phyloP scores from a whole-genome alignment of 2,888 invertebrate genomes.

The Gymnosoma rotundatum region DNA sequence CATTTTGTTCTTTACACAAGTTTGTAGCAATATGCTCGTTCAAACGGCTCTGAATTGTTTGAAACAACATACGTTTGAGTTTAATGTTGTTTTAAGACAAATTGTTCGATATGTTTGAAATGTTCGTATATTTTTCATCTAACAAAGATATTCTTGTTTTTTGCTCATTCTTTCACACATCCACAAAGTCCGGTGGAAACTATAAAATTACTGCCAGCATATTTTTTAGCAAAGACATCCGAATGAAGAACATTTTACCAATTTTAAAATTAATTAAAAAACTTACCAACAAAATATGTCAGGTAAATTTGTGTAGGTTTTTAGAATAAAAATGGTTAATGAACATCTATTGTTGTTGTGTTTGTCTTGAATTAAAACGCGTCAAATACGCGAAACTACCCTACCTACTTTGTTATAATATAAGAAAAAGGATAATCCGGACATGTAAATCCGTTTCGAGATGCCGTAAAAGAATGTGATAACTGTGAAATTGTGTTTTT shows the following conservation, averaged over 20 bases:
- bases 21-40: conserved; percentile 1
- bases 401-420: neutral
- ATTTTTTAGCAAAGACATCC: no score
- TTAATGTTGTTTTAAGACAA: conserved; percentile 1
- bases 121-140: neutral
- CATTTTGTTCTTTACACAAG: conserved; percentile 15
- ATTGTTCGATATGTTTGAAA: neutral
- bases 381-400: neutral
- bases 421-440: conserved; percentile 26
- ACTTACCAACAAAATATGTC: neutral
- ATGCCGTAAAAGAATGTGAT: neutral
- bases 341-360: neutral
- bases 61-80: conserved; percentile 10
- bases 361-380: neutral
- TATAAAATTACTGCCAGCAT: no score
- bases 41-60: neutral
- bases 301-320: conserved; percentile 1
- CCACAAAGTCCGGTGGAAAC: no score
- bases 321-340: neutral
- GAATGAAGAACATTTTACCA: neutral
- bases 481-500: conserved; percentile 6
- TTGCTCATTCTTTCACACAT: neutral
- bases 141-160: neutral
- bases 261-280: neutral
- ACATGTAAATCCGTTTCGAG: conserved; percentile 14